Evolutionary conservation across 1,140 invertebrate genomes (phyloP).

Genomic region (Thalassaphorura encarpata): DNA sequence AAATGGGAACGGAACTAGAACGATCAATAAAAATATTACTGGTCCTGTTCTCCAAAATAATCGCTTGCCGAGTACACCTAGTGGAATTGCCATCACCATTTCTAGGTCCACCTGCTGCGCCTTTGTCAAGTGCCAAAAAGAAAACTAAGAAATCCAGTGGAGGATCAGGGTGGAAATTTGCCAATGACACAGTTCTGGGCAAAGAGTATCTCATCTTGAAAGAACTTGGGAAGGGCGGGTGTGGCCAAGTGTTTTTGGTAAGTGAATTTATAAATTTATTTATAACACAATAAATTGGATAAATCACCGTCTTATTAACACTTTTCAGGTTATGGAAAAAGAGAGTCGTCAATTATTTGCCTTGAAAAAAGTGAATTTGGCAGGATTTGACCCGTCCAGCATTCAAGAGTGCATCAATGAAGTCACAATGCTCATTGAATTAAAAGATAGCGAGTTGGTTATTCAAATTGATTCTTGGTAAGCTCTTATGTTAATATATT

Average conservation of each 20-base stretch:
- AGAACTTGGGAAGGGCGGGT: slow-evolving; percentile 49
- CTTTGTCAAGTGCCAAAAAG: not conserved
- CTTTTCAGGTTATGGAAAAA: slow-evolving; percentile 41
- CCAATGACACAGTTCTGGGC: slow-evolving; percentile 36
- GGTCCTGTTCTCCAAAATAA: too few species aligned
- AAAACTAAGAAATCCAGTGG: not conserved
- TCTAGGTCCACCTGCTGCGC: not conserved
- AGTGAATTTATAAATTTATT: slow-evolving; percentile 24
- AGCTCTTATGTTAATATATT: slow-evolving; percentile 46
- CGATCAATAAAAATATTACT: too few species aligned
- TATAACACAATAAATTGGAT: not conserved
- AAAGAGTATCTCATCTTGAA: slow-evolving; percentile 39
- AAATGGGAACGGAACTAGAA: too few species aligned
- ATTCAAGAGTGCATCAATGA: slow-evolving; percentile 80
- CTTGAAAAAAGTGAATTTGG: slow-evolving; percentile 58
- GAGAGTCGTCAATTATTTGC: slow-evolving; percentile 39
- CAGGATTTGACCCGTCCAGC: slow-evolving; percentile 54
- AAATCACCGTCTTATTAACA: slow-evolving; percentile 18
- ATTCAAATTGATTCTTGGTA: slow-evolving; percentile 82
- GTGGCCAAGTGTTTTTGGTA: slow-evolving; percentile 47
- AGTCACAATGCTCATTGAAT: slow-evolving; percentile 67
- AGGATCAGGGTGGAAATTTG: slow-evolving; percentile 19
- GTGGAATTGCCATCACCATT: too few species aligned
- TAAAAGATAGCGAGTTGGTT: slow-evolving; percentile 72
- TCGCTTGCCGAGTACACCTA: too few species aligned